A percentile compares a stretch with the other conserved stretches of the same genome.
Evolutionary conservation across 2,797 vertebrate species (phyloP).

Genomic region (Pseudocheirus occidentalis): DNA sequence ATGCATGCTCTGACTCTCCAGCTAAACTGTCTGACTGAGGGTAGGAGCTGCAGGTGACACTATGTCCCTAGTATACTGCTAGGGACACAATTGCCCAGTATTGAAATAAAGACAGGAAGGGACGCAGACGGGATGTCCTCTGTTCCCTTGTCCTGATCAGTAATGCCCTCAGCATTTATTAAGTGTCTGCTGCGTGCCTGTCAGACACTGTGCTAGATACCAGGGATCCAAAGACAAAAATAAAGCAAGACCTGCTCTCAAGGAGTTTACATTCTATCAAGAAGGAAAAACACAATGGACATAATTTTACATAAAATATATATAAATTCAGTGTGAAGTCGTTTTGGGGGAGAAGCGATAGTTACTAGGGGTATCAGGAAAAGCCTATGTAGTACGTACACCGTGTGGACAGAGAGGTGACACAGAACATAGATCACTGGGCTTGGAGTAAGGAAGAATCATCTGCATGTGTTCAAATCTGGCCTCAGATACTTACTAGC

Average conservation of each 20-base stretch:
- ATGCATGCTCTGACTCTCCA: too few relatives aligned
- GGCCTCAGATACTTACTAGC: not conserved
- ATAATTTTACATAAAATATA: not conserved
- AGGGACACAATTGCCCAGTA: too few relatives aligned
- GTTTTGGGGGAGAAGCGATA: not conserved
- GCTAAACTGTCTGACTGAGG: too few relatives aligned
- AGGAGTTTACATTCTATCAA: not conserved
- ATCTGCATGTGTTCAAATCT: not conserved
- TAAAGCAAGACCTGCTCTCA: not conserved
- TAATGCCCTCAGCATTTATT: too few relatives aligned
- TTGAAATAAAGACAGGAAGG: too few relatives aligned
- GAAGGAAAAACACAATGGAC: not conserved
- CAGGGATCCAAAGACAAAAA: not conserved
- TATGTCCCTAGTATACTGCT: too few relatives aligned
- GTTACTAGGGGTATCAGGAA: not conserved
- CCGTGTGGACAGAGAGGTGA: fast-evolving
- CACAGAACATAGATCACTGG: not conserved
- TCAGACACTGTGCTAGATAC: not conserved
- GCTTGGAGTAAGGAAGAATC: not conserved
- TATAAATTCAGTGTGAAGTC: not conserved
- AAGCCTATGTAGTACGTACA: not conserved
- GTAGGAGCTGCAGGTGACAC: too few relatives aligned
- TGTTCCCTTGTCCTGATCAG: too few relatives aligned
- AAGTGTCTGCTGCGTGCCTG: too few relatives aligned
- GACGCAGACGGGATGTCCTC: too few relatives aligned